phyloP scores from a whole-genome alignment of 53 echinoderm and acorn worm species.

The Astropecten irregularis region DNA sequence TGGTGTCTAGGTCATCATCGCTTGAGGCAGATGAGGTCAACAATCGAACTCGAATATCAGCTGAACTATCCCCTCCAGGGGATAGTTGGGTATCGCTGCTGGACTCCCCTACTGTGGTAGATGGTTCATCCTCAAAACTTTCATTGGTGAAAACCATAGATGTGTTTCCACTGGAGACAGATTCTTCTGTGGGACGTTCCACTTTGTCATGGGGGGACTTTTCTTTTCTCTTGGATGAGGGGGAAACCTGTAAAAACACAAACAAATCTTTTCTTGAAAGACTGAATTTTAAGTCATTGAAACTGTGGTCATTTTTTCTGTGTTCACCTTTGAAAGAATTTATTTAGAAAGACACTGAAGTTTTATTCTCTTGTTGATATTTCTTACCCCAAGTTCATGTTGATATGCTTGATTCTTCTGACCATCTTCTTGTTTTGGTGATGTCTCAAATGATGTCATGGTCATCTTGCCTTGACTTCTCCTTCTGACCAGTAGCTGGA shows the following conservation, averaged over 20 bases:
- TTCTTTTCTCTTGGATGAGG: slow-evolving; percentile 8
- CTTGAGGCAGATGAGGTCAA: not conserved
- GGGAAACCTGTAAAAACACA: not conserved
- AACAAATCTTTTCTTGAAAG: too few relatives aligned
- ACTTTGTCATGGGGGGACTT: not conserved
- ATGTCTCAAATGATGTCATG: not conserved
- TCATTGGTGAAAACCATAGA: slow-evolving; percentile 33
- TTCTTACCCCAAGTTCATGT: not conserved
- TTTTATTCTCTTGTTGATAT: too few relatives aligned
- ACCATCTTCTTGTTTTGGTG: not conserved
- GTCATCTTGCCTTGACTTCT: not conserved
- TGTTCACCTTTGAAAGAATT: too few relatives aligned
- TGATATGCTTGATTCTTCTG: not conserved
- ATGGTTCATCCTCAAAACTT: slow-evolving; percentile 29
- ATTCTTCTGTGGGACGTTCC: slow-evolving; percentile 6
- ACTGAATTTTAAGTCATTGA: not conserved
- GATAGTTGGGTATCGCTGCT: not conserved
- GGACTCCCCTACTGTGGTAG: slow-evolving; percentile 15
- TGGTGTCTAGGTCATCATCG: not conserved
- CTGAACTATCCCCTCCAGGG: not conserved
- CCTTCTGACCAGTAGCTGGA: slow-evolving; percentile 40
- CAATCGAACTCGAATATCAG: slow-evolving; percentile 9
- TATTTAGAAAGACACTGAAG: too few relatives aligned
- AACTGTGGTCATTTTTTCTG: too few relatives aligned
- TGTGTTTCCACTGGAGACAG: slow-evolving; percentile 24